Evolutionary conservation across 2,888 invertebrate species (phyloP), one percentile per base, ranked within the genome.

Genomic region (Cancer borealis): DNA sequence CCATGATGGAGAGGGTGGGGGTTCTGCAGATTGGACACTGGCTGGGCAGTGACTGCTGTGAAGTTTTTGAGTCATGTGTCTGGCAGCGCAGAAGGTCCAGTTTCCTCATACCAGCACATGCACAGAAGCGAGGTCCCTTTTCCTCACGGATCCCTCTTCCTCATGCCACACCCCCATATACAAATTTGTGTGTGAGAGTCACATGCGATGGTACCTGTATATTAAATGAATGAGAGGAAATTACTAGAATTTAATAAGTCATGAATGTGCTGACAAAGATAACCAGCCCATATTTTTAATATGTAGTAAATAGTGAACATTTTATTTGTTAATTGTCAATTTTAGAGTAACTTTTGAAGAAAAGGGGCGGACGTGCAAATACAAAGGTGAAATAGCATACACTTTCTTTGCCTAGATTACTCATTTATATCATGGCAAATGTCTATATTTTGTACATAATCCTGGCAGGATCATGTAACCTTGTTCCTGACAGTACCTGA

Each of bases 401-500:
- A 92, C 73, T 49, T 92, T 26, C 26, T 39, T 60, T 88, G 60
- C 49, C 30, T 92, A 39, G 26, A 87, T 39, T 30, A 84, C 84
- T 84, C 39, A 84, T 10, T 84, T 30, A 84, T 84, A 17, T 39
- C 39, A 84, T 39, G 84, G 39, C 84, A 84, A 79, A 73, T 73
- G 39, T 47, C 60, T 30, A 30, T 54, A 54, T 54, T n/a, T 84
- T 92, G 49, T 88, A 92, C 49, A 92, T 88, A 92, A n/a, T 92
- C 17, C 45, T 87, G 45, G 26, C 87, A 92, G 60, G 30, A 49
- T 21, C 49, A 47, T 92, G 21, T 60, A 60, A 92, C 60, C 39
- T 46, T 49, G 88, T 92, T 92, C 60, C 92, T 92, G 60, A n/a
- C 92, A 92, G 49, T 92, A 92, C 46, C 88, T 88, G 92, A 92